Evolutionary conservation across 2,888 invertebrate species (phyloP).

Genomic region (Monochamus alternatus): DNA sequence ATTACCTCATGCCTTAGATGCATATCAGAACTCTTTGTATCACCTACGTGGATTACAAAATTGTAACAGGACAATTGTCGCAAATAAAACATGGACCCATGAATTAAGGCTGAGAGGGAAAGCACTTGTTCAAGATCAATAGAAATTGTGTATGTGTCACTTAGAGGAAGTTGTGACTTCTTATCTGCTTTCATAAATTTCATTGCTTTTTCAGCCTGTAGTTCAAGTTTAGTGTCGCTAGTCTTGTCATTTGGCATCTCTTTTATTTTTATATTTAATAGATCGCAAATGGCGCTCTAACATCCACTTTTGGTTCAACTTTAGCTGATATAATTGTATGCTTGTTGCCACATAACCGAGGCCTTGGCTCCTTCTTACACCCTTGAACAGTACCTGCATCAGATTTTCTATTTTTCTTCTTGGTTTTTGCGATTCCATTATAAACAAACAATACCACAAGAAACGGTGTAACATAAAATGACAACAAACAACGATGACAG

Average conservation of each 20-base stretch:
- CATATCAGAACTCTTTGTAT: slow-evolving; percentile 23
- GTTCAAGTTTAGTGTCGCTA: slow-evolving; percentile 27
- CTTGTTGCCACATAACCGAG: no score
- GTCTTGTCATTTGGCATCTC: background rate
- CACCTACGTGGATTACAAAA: slow-evolving; percentile 22
- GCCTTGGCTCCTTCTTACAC: no score
- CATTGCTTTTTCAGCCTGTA: slow-evolving; percentile 41
- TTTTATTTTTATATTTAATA: slow-evolving; percentile 7
- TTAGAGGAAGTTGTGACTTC: slow-evolving; percentile 33
- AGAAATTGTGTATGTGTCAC: slow-evolving; percentile 35
- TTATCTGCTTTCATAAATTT: slow-evolving; percentile 41
- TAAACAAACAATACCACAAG: no score
- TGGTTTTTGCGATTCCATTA: no score
- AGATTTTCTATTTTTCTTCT: no score
- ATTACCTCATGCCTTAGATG: slow-evolving; percentile 21
- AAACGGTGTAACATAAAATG: no score
- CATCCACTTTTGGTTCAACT: no score
- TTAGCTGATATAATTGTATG: no score
- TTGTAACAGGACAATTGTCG: slow-evolving; percentile 29
- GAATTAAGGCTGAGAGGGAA: slow-evolving; percentile 23
- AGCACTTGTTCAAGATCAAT: slow-evolving; percentile 44
- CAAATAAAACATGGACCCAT: slow-evolving; percentile 19
- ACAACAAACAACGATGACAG: no score
- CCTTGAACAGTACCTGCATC: no score
- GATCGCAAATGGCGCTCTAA: slow-evolving; percentile 20